These are phyloP conservation scores for Charina bottae DNA, from an alignment of 2,113 vertebrate genomes.

Conservation along the genomic window DNA sequence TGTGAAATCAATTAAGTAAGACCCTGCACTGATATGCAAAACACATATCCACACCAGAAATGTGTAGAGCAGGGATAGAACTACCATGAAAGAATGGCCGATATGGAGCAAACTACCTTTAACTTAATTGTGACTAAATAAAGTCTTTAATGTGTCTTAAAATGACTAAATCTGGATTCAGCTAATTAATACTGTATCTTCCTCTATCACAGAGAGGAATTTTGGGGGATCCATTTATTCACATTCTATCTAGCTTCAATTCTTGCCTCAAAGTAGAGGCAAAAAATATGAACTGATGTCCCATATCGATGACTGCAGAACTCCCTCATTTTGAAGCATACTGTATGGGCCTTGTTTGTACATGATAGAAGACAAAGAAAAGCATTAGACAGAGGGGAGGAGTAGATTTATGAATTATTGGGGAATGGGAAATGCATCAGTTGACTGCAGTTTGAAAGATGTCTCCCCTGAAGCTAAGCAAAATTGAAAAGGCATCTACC, in stretches of 20 bases:
- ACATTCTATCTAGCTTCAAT: neutral
- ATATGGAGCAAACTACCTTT: neutral
- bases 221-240: too few species aligned
- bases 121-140: neutral
- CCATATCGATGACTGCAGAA: neutral
- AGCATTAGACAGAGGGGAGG: neutral
- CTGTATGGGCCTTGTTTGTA: neutral
- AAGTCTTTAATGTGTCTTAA: neutral
- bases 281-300: neutral
- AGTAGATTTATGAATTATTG: constrained; percentile 48
- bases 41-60: neutral
- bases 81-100: neutral
- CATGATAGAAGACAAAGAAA: constrained; percentile 24
- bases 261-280: neutral
- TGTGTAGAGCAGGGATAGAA: neutral
- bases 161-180: neutral
- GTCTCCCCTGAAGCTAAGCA: constrained; percentile 56
- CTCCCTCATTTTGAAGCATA: neutral
- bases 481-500: constrained; percentile 49
- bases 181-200: neutral
- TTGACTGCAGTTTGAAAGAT: constrained; percentile 49
- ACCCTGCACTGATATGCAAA: neutral
- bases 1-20: neutral
- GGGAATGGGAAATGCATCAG: constrained; percentile 52
- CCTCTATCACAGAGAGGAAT: neutral